phyloP scores from a whole-genome alignment of 2,113 vertebrate species.

The Dasypus novemcinctus region DNA sequence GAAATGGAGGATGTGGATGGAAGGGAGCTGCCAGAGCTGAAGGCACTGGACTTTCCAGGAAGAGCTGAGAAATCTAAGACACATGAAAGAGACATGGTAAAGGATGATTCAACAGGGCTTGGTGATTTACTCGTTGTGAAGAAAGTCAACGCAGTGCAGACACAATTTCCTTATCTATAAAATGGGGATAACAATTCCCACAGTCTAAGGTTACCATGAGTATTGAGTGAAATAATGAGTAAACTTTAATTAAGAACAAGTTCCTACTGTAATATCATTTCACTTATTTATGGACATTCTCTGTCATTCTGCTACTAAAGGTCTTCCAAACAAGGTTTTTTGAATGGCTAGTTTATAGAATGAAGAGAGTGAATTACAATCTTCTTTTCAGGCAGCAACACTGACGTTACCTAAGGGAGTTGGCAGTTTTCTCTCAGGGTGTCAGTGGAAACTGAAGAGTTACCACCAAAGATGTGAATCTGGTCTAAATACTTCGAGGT shows the following conservation, averaged over 20 bases:
- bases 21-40: neutral
- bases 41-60: neutral
- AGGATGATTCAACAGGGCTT: neutral
- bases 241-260: neutral
- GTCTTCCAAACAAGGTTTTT: neutral
- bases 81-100: neutral
- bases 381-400: conserved; percentile 52
- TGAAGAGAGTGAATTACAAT: conserved; percentile 22
- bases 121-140: neutral
- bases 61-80: neutral
- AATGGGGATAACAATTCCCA: neutral
- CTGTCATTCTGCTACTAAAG: neutral
- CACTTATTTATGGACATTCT: neutral
- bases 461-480: conserved; percentile 60
- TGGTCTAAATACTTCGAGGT: conserved; percentile 6
- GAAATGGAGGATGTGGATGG: neutral
- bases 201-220: neutral
- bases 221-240: neutral
- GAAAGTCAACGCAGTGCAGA: neutral
- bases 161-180: neutral
- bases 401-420: neutral
- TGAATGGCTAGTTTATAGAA: neutral
- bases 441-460: conserved; percentile 63
- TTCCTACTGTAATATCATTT: neutral
- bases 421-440: conserved; percentile 63